phyloP scores from a whole-genome alignment of 2,113 vertebrate genomes.

The Brachyhypopomus occidentalis region DNA sequence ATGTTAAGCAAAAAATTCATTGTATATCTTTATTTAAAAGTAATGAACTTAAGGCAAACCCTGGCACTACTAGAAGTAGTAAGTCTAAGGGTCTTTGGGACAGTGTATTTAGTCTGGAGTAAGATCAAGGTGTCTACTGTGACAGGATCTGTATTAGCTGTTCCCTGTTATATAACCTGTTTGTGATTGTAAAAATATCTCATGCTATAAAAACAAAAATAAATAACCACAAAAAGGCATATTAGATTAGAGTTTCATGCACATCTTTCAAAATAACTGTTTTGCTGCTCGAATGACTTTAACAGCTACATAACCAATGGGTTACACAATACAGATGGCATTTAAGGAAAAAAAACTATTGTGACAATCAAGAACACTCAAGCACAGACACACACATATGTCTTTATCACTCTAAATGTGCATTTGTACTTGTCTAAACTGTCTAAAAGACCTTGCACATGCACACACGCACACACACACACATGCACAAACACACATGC shows the following conservation, averaged over 20 bases:
- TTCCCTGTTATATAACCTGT: slow-evolving; percentile 31
- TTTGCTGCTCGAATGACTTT: slow-evolving; percentile 26
- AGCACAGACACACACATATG: slow-evolving; percentile 6
- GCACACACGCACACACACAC: too few relatives aligned
- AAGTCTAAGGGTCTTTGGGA: not conserved
- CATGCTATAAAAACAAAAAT: not conserved
- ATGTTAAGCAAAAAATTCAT: too few relatives aligned
- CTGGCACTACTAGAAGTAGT: not conserved
- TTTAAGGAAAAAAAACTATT: not conserved
- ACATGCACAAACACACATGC: not conserved
- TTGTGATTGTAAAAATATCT: slow-evolving; percentile 31
- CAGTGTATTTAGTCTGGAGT: not conserved
- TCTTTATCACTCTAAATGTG: not conserved
- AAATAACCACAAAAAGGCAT: slow-evolving; percentile 9
- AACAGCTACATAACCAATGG: not conserved
- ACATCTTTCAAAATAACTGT: not conserved
- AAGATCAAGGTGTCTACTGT: not conserved
- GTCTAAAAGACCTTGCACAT: too few relatives aligned
- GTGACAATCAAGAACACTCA: not conserved
- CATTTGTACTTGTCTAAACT: too few relatives aligned
- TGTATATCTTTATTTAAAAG: not conserved
- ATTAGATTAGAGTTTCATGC: slow-evolving; percentile 10
- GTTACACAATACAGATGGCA: not conserved
- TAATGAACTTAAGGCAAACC: not conserved
- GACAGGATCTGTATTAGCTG: slow-evolving; percentile 7